Percentiles rank a stretch among this genome's conserved stretches.
Conservation (phyloP, 1,140 invertebrate genomes). For the Rhagoletis pomonella region DNA sequence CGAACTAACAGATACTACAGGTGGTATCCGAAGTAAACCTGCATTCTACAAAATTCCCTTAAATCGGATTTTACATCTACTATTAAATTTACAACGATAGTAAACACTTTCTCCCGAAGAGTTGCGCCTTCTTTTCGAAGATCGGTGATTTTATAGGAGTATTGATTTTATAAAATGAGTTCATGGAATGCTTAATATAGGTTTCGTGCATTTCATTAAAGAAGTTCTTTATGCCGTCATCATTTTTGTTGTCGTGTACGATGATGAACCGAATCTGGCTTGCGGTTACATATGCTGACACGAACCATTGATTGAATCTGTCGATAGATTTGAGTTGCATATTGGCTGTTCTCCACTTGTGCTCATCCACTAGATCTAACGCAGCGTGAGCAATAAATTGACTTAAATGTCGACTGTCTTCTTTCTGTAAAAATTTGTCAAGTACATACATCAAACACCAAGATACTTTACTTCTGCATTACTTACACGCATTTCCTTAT, state of each 20-base stretch:
- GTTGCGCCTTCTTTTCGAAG: constrained; percentile 96
- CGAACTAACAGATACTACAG: no score
- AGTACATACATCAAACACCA: no score
- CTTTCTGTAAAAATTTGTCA: constrained; percentile 86
- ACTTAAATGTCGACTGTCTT: constrained; percentile 97
- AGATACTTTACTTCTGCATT: no score
- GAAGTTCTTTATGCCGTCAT: constrained; percentile 99
- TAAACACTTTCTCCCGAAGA: constrained; percentile 94
- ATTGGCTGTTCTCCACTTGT: constrained; percentile 95
- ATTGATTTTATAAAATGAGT: constrained; percentile 98
- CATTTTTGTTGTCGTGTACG: constrained; percentile 96
- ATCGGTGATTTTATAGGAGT: constrained; percentile 92
- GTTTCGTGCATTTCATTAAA: constrained; percentile 99
- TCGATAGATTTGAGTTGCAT: constrained; percentile 99
- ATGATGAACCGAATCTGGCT: constrained; percentile 91
- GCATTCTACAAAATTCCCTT: no score
- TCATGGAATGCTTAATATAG: constrained; percentile 98
- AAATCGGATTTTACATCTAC: no score
- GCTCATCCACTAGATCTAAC: constrained; percentile 97
- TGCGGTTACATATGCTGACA: constrained; percentile 98
- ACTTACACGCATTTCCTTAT: constrained; percentile 90
- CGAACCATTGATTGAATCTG: constrained; percentile 99
- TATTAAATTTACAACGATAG: constrained; percentile 65
- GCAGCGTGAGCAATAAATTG: constrained; percentile 99
- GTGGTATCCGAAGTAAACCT: no score